phyloP scores from a whole-genome alignment of 2,797 vertebrate species.

The Pampus argenteus region DNA sequence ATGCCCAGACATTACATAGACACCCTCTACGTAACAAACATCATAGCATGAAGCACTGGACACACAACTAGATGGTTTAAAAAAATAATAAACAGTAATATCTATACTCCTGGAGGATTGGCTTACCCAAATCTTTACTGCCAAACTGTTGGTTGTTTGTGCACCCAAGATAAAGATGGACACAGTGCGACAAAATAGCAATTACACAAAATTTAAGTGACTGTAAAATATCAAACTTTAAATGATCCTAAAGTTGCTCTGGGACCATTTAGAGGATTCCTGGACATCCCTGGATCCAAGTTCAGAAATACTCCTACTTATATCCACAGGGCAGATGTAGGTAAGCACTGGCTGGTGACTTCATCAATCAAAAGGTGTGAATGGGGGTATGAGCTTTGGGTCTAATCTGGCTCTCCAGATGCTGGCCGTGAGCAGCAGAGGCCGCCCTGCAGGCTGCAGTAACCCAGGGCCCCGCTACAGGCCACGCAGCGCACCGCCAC shows the following conservation, averaged over 20 bases:
- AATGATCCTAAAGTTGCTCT: background rate
- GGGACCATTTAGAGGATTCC: background rate
- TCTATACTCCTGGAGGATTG: background rate
- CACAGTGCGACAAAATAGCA: background rate
- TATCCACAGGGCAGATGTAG: background rate
- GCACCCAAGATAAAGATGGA: background rate
- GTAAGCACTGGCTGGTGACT: no score
- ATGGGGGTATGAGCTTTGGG: conserved; percentile 4
- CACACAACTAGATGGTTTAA: background rate
- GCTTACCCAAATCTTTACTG: background rate
- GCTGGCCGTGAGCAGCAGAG: conserved; percentile 47
- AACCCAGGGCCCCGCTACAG: conserved; percentile 67
- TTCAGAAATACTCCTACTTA: background rate
- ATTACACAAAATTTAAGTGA: background rate
- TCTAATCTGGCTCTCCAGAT: conserved; percentile 28
- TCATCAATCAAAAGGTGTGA: background rate
- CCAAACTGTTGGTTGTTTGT: background rate
- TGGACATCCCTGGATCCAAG: background rate
- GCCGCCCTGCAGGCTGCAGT: conserved; percentile 72
- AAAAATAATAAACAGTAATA: background rate
- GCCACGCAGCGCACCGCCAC: conserved; percentile 54
- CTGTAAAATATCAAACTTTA: background rate
- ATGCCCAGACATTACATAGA: no score
- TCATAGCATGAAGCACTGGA: background rate
- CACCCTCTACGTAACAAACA: background rate